A percentile compares a stretch with the other conserved stretches of the same genome.
Evolutionary conservation across 2,113 vertebrate genomes (phyloP).

Genomic region (Artemisiospiza belli): DNA sequence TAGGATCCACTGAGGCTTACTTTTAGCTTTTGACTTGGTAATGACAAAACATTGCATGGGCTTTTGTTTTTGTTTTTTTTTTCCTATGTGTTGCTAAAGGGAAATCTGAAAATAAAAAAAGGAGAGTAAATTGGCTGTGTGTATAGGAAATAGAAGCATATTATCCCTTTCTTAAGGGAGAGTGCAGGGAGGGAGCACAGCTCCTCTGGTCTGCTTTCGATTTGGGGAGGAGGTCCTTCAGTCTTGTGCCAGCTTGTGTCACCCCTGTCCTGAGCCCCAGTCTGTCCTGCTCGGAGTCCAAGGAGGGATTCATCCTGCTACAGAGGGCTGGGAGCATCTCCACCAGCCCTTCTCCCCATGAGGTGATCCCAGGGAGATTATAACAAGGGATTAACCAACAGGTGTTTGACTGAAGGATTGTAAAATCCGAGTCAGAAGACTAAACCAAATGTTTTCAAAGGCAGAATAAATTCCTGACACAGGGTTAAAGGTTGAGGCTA

Average conservation of each 20-base stretch:
- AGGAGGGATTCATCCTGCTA: neutral
- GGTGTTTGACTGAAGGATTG: neutral
- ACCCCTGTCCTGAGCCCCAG: neutral
- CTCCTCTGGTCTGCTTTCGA: neutral
- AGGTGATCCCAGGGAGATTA: neutral
- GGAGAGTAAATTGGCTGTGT: neutral
- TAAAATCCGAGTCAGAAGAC: neutral
- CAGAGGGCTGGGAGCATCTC: neutral
- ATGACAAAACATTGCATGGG: neutral
- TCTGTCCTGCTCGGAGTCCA: neutral
- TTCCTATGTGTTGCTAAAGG: neutral
- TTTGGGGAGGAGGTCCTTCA: neutral
- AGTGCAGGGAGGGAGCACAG: neutral
- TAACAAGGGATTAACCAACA: neutral
- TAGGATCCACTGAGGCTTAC: neutral
- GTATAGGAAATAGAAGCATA: neutral
- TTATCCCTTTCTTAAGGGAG: neutral
- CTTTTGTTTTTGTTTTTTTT: neutral
- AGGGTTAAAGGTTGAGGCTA: neutral
- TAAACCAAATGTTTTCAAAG: conserved; percentile 32
- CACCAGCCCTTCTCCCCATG: neutral
- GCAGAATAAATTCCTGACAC: conserved; percentile 7
- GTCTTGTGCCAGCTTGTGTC: neutral
- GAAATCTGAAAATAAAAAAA: neutral
- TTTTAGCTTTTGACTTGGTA: neutral